Conservation (phyloP, 2,113 vertebrate species). For the Pipra filicauda region DNA sequence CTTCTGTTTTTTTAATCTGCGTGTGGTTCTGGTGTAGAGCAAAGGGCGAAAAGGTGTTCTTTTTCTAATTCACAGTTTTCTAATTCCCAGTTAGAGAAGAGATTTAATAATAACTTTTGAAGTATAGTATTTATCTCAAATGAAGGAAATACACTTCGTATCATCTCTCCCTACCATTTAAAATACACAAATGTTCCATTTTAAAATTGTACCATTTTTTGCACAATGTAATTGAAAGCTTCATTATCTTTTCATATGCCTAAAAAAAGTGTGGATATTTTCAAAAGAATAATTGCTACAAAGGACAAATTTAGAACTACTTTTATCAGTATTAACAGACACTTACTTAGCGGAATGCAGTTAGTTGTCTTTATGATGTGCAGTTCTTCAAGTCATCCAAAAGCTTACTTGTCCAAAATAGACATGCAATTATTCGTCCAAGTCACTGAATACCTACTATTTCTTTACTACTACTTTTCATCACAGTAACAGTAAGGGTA, state of each 20-base stretch:
- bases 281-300: not conserved
- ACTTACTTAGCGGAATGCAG: not conserved
- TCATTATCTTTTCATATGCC: not conserved
- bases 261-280: not conserved
- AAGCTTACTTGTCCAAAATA: not conserved
- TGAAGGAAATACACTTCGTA: not conserved
- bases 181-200: not conserved
- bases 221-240: not conserved
- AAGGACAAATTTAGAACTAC: not conserved
- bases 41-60: not conserved
- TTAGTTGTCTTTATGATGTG: not conserved
- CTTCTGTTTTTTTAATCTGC: not conserved
- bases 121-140: not conserved
- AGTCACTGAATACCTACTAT: not conserved
- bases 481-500: not conserved
- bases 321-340: not conserved
- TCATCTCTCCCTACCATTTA: not conserved
- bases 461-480: not conserved
- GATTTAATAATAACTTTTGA: not conserved
- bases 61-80: not conserved
- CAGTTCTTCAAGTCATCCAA: not conserved
- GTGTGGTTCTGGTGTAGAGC: not conserved
- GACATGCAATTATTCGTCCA: not conserved
- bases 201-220: not conserved
- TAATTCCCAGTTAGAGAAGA: not conserved